Base-by-base conservation (phyloP, 2,113 vertebrate species). In the Meleagris gallopavo region DNA sequence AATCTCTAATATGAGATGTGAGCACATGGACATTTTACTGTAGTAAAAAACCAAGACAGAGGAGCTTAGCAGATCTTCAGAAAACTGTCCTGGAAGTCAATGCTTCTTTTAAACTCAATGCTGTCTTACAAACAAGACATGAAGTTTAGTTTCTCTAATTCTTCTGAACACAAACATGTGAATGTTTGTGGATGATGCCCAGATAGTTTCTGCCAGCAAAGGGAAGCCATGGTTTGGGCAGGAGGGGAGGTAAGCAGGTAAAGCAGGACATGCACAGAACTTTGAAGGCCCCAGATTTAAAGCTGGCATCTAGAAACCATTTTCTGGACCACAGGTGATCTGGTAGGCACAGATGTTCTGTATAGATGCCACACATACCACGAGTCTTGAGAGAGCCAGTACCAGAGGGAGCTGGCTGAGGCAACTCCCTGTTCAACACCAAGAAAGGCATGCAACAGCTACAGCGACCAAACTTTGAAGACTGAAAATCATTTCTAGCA, bases 21-120 rank as follows among this genome's bases (percentile, higher is more conserved):
- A 83, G 60, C 22, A 11, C 46, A 65, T 81, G 69, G 61, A 58
- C 18, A 58, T 20, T 58, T 58, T 20, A n/a, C 32, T 58, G 32
- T n/a, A 58, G 30, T n/a, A 20, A 57, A 55, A 71, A 95, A 88
- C 0, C 29, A 91, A 83, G 65, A 66, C 79, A 67, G 60, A 80
- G 46, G 34, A 93, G 55, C 41, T 86, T 52, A 90, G 77, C 85
- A 43, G 41, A 41, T 58, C 32, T 67, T 77, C 67, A 71, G 60
- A 91, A 93, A 93, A 29, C 36, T 89, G 29, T 64, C 21, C n/a
- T 86, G 50, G 32, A 91, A 86, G 41, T 50, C 69, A 55, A 1
- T 27, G 13, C 7, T 88, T 86, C 79, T 95, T 86, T 86, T 77
- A 91, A 88, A 67, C 25, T 6, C 38, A 74, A 90, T n/a, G n/a